A percentile compares a stretch with the other conserved stretches of the same genome.
Evolutionary conservation across 2,113 vertebrate species (phyloP).

Genomic region (Corythaixoides concolor): DNA sequence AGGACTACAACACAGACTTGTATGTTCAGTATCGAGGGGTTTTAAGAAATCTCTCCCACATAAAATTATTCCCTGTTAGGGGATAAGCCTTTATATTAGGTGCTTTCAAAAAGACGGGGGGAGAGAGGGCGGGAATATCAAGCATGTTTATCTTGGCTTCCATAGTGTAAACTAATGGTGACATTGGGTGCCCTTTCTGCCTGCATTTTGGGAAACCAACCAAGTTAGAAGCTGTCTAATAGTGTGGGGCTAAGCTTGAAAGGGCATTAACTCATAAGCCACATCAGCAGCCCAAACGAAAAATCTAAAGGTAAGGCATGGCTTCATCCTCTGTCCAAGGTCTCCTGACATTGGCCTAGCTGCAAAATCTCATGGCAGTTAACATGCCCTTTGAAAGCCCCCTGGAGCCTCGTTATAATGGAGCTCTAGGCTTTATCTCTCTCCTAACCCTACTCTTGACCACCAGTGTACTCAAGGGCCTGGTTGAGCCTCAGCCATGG

Average conservation of each 20-base stretch:
- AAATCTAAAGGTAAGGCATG: background rate
- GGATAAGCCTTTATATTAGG: background rate
- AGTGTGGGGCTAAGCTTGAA: background rate
- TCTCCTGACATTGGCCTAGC: accelerated
- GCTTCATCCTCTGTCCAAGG: background rate
- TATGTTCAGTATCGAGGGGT: background rate
- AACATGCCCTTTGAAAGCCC: background rate
- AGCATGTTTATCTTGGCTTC: background rate
- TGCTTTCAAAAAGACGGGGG: background rate
- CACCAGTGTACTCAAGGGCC: background rate
- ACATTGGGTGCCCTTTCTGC: background rate
- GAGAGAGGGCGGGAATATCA: too few relatives aligned
- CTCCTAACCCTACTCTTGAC: background rate
- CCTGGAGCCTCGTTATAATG: background rate
- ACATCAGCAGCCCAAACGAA: background rate
- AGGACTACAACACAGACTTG: background rate
- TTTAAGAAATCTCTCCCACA: background rate
- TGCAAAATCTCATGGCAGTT: background rate
- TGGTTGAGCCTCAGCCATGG: background rate
- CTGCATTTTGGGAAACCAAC: background rate
- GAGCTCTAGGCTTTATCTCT: background rate
- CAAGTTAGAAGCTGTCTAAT: background rate
- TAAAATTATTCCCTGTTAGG: background rate
- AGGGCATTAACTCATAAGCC: background rate
- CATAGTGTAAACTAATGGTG: too few relatives aligned